Evolutionary conservation across 1,140 invertebrate genomes (phyloP).

Genomic region (Sogatella furcifera): DNA sequence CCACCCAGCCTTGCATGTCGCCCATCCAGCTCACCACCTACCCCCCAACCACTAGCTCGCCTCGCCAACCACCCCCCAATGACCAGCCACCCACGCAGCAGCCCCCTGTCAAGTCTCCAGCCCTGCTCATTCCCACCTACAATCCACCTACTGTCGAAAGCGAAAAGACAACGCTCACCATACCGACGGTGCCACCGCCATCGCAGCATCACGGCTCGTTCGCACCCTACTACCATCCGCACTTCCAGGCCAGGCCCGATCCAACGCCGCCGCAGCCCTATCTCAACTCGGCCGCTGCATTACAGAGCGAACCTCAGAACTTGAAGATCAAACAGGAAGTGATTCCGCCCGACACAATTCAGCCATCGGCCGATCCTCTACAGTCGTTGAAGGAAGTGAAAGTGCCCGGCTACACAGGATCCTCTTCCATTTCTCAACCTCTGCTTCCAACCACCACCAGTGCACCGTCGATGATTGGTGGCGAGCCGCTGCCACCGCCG

Average conservation of each 20-base stretch:
- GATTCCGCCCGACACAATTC: conserved; percentile 35
- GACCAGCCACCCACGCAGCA: neutral
- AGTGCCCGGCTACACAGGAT: conserved; percentile 53
- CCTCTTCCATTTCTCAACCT: conserved; percentile 27
- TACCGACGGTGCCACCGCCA: conserved; percentile 19
- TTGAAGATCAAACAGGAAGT: conserved; percentile 70
- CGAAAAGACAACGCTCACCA: conserved; percentile 22
- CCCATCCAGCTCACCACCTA: conserved; percentile 21
- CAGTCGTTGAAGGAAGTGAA: conserved; percentile 71
- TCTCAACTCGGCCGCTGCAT: conserved; percentile 9
- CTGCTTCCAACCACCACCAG: conserved; percentile 24
- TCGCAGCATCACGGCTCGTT: conserved; percentile 16
- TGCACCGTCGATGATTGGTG: conserved; percentile 13
- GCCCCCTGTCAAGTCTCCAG: conserved; percentile 8
- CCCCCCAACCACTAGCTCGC: conserved; percentile 13
- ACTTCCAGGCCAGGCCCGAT: conserved; percentile 20
- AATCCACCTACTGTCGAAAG: conserved; percentile 14
- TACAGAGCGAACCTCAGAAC: conserved; percentile 55
- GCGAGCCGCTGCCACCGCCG: neutral
- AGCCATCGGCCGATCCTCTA: conserved; percentile 51
- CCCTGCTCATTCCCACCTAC: conserved; percentile 16
- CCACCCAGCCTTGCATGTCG: conserved; percentile 4
- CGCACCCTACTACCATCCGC: conserved; percentile 24
- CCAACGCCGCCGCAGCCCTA: conserved; percentile 20
- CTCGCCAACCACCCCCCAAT: neutral